phyloP scores from a whole-genome alignment of 2,888 invertebrate genomes.

The Melanchra persicariae region DNA sequence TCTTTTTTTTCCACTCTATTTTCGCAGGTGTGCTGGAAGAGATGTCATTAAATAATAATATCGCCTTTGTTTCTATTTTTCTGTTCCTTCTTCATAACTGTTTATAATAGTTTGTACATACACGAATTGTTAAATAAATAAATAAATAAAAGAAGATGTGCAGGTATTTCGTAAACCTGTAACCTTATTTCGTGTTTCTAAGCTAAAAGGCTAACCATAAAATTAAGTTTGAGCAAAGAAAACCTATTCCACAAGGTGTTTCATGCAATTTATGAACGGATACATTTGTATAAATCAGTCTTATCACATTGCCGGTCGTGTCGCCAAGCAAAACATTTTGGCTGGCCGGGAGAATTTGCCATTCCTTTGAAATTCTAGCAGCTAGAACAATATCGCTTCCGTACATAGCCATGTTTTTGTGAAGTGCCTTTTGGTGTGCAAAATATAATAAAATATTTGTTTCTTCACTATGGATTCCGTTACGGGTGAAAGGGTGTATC shows the following conservation, averaged over 20 bases:
- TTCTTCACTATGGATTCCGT: background rate
- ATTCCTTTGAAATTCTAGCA: constrained; percentile 5
- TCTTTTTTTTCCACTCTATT: too few relatives aligned
- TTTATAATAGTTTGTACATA: too few relatives aligned
- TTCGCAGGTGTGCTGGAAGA: too few relatives aligned
- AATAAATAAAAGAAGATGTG: background rate
- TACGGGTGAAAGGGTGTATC: background rate
- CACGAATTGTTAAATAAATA: too few relatives aligned
- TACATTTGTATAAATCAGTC: constrained; percentile 46
- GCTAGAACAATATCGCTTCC: background rate
- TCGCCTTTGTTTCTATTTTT: too few relatives aligned
- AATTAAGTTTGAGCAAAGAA: constrained; percentile 28
- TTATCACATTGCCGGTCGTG: constrained; percentile 26
- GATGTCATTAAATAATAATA: too few relatives aligned
- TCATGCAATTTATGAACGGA: constrained; percentile 42
- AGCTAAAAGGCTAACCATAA: background rate
- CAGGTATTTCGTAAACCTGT: background rate
- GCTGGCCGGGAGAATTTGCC: constrained; percentile 18
- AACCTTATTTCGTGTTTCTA: background rate
- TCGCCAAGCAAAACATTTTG: constrained; percentile 39
- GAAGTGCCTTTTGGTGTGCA: constrained; percentile 4
- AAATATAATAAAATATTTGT: background rate
- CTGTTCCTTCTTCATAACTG: too few relatives aligned
- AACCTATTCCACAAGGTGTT: constrained; percentile 27
- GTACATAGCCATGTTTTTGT: background rate